phyloP scores from a whole-genome alignment of 2,888 invertebrate genomes.

The Hartigia nigra region DNA sequence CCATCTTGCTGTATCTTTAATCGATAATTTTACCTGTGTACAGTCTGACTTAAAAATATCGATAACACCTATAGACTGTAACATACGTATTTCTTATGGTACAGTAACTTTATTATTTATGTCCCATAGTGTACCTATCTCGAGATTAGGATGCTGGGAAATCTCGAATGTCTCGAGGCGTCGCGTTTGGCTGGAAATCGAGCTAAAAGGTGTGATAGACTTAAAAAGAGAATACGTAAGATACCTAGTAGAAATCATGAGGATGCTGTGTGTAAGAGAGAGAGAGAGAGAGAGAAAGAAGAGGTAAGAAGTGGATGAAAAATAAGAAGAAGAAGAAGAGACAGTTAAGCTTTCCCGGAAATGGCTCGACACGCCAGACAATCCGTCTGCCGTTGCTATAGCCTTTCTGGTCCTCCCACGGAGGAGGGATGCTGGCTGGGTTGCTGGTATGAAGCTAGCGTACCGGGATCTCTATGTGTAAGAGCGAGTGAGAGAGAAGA shows the following conservation, averaged over 20 bases:
- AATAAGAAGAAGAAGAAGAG: slow-evolving; percentile 9
- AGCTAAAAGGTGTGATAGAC: not conserved
- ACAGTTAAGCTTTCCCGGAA: slow-evolving; percentile 23
- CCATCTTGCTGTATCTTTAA: not conserved
- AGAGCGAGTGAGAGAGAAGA: slow-evolving; percentile 17
- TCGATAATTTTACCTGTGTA: not conserved
- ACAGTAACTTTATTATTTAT: not conserved
- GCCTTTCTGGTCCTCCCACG: slow-evolving; percentile 17
- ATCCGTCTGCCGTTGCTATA: slow-evolving; percentile 34
- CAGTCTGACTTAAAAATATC: not conserved
- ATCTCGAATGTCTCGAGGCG: not conserved
- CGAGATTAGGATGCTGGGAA: not conserved
- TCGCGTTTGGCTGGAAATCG: not conserved
- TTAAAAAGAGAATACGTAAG: not conserved
- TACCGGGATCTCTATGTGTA: not conserved
- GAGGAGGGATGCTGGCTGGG: not conserved
- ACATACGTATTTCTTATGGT: not conserved
- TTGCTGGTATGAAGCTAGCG: not conserved
- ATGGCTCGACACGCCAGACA: slow-evolving; percentile 39
- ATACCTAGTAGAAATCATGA: slow-evolving; percentile 11
- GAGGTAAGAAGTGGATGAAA: not conserved
- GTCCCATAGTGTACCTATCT: not conserved
- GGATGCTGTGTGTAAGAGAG: not conserved
- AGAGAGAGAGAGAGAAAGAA: not conserved
- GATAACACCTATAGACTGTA: not conserved